Evolutionary conservation across 2,888 invertebrate genomes (phyloP).

Genomic region (Euzophera pinguis): DNA sequence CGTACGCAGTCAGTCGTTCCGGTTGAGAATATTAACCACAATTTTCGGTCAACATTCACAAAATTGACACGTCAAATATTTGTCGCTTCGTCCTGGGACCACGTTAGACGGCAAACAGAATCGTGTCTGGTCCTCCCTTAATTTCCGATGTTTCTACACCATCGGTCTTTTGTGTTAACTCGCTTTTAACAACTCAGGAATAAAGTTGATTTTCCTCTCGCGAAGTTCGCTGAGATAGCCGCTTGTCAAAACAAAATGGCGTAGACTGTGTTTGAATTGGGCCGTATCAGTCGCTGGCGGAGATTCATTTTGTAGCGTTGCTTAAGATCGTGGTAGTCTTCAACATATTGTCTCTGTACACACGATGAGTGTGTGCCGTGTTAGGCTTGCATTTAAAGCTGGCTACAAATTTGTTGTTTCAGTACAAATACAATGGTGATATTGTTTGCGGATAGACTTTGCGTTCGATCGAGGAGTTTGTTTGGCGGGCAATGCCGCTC

Average conservation of each 20-base stretch:
- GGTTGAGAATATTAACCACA: constrained; percentile 78
- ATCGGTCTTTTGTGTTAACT: constrained; percentile 34
- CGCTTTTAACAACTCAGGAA: constrained; percentile 36
- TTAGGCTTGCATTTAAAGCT: constrained; percentile 77
- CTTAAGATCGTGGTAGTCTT: constrained; percentile 75
- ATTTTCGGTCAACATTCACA: constrained; percentile 80
- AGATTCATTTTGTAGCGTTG: constrained; percentile 80
- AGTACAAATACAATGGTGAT: constrained; percentile 77
- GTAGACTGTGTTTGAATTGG: constrained; percentile 78
- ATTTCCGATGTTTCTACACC: constrained; percentile 75
- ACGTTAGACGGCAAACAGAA: constrained; percentile 79
- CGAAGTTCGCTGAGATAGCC: constrained; percentile 52
- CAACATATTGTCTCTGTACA: constrained; percentile 78
- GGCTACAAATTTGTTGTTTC: constrained; percentile 79
- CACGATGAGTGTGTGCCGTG: constrained; percentile 73
- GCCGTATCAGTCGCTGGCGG: constrained; percentile 78
- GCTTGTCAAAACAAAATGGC: constrained; percentile 79
- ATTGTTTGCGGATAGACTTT: constrained; percentile 76
- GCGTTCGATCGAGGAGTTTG: constrained; percentile 74
- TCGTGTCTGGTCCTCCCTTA: constrained; percentile 79
- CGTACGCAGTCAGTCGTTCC: constrained; percentile 58
- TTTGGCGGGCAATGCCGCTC: constrained; percentile 48
- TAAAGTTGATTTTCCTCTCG: constrained; percentile 49
- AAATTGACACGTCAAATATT: constrained; percentile 81
- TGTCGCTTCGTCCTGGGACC: constrained; percentile 79